Base-by-base conservation (phyloP, 2,113 vertebrate genomes). In the Hypomesus transpacificus region DNA sequence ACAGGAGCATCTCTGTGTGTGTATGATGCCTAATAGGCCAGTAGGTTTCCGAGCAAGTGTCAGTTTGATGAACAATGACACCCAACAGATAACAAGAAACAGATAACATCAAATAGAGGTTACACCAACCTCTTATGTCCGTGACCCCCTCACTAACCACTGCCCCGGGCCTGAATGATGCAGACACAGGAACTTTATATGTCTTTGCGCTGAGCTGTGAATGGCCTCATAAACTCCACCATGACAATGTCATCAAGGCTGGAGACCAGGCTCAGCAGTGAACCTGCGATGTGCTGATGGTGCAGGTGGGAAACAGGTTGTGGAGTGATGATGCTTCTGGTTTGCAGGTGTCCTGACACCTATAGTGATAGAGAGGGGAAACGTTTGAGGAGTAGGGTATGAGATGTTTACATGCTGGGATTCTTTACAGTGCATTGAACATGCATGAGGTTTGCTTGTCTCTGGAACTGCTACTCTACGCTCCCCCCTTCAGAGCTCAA, bases 231-330 rank as follows among this genome's bases (percentile, higher is more conserved):
- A 68, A 77, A 77, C 75, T 75, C 66, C 77, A 81, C 54, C 53
- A 39, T 70, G 75, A 75, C 72, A 75, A 80, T 72, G 59, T 78
- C 68, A 68, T 81, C 21, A 78, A 79, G 77, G 69, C 61, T 69
- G 11, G 39, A 11, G 7, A 46, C 39, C 9, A 46, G 53, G 53
- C 17, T 56, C 53, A 18, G n/a, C 53, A 56, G 53, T 56, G n/a
- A 14, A 56, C 53, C 39, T 13, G 39, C 39, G 5, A 46, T 11
- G 39, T 46, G 39, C 39, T 46, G 39, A 46, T 9, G 39, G 9
- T 46, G 39, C 39, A 46, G 39, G 39, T 7, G 9, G 39, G 2
- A 46, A 46, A 46, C 39, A 7, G 39, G 7, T 9, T 46, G 39
- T 9, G 39, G 39, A 46, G 9, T 46, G 1, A 7, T 46, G 39